phyloP scores from a whole-genome alignment of 2,797 vertebrate species.

The Centropyge bicolor region DNA sequence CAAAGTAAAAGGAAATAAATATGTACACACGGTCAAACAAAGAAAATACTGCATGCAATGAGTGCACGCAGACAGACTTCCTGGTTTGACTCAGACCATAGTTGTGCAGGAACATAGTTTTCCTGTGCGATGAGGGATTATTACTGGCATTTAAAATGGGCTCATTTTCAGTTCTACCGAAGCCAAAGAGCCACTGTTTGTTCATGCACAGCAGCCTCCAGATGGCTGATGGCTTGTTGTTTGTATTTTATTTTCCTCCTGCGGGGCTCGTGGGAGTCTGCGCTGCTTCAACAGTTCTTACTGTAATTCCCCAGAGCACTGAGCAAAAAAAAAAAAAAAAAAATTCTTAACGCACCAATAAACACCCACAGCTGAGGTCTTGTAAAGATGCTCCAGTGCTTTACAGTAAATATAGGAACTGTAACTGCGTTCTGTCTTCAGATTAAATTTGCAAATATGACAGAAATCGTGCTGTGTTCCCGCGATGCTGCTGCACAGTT shows the following conservation, averaged over 20 bases:
- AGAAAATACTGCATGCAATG: background rate
- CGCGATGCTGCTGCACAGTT: slow-evolving; percentile 2
- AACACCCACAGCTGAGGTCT: slow-evolving; percentile 23
- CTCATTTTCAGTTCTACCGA: background rate
- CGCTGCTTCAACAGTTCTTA: slow-evolving; percentile 26
- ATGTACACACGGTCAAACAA: background rate
- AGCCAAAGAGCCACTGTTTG: background rate
- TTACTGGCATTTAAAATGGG: no score
- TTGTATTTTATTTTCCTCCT: slow-evolving; percentile 37
- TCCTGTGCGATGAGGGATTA: no score
- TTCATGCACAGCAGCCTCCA: slow-evolving; percentile 39
- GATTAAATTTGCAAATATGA: slow-evolving; percentile 6
- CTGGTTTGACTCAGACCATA: background rate
- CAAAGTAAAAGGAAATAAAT: background rate
- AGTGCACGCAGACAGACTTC: background rate
- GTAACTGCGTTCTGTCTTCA: background rate
- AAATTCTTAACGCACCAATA: slow-evolving; percentile 23
- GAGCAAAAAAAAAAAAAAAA: slow-evolving; percentile 3
- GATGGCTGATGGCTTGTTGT: slow-evolving; percentile 49
- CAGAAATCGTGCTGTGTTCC: background rate
- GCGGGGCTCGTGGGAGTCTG: slow-evolving; percentile 37
- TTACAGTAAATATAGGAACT: background rate
- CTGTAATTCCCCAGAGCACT: slow-evolving; percentile 31
- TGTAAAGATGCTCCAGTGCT: background rate
- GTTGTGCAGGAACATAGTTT: no score